Base-by-base conservation (phyloP, 2,888 invertebrate species). In the Anodontia alba region DNA sequence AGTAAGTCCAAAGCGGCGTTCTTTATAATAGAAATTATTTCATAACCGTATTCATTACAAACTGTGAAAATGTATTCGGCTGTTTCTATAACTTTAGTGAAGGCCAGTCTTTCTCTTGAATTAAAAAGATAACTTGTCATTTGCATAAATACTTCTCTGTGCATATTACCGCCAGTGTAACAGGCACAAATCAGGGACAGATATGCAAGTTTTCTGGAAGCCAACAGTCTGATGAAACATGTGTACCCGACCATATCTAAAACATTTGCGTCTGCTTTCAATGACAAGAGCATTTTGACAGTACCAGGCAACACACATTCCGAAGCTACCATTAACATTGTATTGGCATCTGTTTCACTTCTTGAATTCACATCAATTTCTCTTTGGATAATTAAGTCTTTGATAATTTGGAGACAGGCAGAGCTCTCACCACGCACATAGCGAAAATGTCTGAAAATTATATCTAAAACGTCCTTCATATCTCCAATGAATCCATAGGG, bases 1-100 rank as follows among this genome's bases (percentile, higher is more conserved):
- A 72, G 33, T 31, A 67, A 33, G 7, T 67, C 26, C 17, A 72
- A 51, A 7, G 26, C 49, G 17, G 20, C 17, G 42, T 72, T 77
- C 1, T 62, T 62, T 3, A 62, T 3, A 33, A 15, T 1, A 3
- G 5, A 12, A 17, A 33, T 10, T 20, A 33, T 10, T 33, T 3
- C 33, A 17, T 17, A 62, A 29, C 31, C 31, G 17, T 10, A 3
- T 62, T 31, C 33, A 3, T 23, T 62, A 15, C 33, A 2, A 33
- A 31, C 20, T 10, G 20, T 2, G 12, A 38, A 38, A 38, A 12
- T 38, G 12, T 38, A 38, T 5, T 23, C 49, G 5, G 23, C 17
- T 10, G 7, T 49, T 49, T 7, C 49, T 5, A 10, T 7, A n/a
- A 10, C 49, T n/a, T 49, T 3, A 5, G 12, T 8, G 12, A 38